Evolutionary conservation across 2,888 invertebrate species (phyloP).

Genomic region (Lymantria dispar): DNA sequence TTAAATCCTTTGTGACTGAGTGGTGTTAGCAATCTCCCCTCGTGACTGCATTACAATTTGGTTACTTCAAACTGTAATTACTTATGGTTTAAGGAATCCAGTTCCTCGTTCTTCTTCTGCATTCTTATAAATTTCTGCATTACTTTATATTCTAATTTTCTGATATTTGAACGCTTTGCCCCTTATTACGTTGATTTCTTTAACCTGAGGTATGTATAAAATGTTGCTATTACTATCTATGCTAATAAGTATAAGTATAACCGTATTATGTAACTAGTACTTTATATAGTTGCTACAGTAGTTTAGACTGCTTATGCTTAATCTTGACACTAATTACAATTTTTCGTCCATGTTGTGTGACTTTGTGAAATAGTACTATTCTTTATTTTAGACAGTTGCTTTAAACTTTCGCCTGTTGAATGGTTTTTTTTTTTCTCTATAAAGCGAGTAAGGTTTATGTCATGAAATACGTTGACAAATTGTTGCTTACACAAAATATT

Average conservation of each 20-base stretch:
- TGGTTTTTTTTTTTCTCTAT: no score
- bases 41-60: conserved; percentile 83
- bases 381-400: no score
- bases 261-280: not conserved
- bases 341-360: no score
- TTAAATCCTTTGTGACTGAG: conserved; percentile 46
- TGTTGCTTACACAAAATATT: no score
- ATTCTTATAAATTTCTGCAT: conserved; percentile 36
- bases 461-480: no score
- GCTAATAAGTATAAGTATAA: conserved; percentile 10
- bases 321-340: not conserved
- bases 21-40: conserved; percentile 81
- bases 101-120: conserved; percentile 76
- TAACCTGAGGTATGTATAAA: conserved; percentile 40
- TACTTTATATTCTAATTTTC: conserved; percentile 32
- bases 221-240: conserved; percentile 19
- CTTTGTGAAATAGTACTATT: no score
- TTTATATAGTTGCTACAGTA: not conserved
- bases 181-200: conserved; percentile 36
- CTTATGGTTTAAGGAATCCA: conserved; percentile 82
- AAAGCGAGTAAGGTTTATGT: no score
- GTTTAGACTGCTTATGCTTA: not conserved
- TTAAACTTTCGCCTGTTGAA: no score
- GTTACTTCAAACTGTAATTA: conserved; percentile 82
- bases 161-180: conserved; percentile 38